Evolutionary conservation across 53 echinoderm and acorn worm genomes (phyloP).

Genomic region (Temnopleurus reevesii): DNA sequence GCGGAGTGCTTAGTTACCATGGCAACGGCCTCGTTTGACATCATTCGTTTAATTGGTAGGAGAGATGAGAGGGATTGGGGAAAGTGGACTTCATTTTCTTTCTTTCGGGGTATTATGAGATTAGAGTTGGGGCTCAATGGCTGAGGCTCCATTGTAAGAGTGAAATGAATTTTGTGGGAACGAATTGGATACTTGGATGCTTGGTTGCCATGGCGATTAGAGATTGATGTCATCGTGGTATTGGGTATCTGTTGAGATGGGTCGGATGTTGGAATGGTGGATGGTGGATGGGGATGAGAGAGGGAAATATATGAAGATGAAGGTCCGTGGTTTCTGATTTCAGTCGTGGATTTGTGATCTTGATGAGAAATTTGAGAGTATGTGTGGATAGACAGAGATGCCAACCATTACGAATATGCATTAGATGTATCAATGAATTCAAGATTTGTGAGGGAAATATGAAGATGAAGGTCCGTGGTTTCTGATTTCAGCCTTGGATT

Average conservation of each 20-base stretch:
- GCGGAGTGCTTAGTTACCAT: neutral
- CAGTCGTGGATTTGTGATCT: neutral
- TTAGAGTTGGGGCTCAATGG: neutral
- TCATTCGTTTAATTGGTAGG: conserved; percentile 5
- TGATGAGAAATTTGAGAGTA: too few relatives aligned
- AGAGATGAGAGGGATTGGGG: neutral
- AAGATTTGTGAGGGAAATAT: too few relatives aligned
- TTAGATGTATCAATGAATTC: too few relatives aligned
- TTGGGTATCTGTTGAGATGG: neutral
- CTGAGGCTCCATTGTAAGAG: neutral
- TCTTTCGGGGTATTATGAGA: neutral
- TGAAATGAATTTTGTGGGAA: neutral
- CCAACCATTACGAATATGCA: too few relatives aligned
- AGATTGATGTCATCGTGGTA: conserved; percentile 29
- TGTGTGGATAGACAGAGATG: too few relatives aligned
- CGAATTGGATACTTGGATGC: neutral
- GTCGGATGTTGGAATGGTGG: neutral
- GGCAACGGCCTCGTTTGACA: conserved; percentile 8
- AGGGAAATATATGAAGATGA: conserved; percentile 1
- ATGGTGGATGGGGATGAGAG: neutral
- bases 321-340: neutral
- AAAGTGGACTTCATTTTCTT: conserved; percentile 6
- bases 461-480: too few relatives aligned
- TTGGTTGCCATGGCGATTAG: neutral
- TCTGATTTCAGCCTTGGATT: too few relatives aligned